Percentiles rank a stretch among this genome's conserved stretches.
phyloP scores from a whole-genome alignment of 1,140 invertebrate species.

The Hyphantria cunea region DNA sequence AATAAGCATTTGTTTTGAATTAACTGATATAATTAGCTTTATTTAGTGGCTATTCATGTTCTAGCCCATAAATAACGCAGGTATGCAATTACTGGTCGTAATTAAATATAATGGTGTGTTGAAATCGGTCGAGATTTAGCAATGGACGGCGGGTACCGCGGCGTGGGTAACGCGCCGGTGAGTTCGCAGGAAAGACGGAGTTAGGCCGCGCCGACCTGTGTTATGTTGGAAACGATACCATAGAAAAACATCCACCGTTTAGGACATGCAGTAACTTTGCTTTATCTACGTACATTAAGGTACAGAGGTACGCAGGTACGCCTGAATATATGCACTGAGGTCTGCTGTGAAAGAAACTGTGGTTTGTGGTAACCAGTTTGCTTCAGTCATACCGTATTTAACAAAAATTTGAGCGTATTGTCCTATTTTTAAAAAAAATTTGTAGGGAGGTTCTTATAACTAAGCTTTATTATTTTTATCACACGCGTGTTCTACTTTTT shows the following conservation, averaged over 20 bases:
- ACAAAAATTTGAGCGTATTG: too few relatives aligned
- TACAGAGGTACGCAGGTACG: too few relatives aligned
- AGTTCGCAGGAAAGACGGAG: background rate
- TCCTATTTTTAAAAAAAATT: too few relatives aligned
- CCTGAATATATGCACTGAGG: too few relatives aligned
- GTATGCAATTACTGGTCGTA: slow-evolving; percentile 13
- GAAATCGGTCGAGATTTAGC: background rate
- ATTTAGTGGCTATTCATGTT: slow-evolving; percentile 11
- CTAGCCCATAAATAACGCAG: slow-evolving; percentile 11
- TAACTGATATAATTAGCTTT: slow-evolving; percentile 14
- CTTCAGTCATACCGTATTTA: too few relatives aligned
- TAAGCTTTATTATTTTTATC: too few relatives aligned
- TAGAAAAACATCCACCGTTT: background rate
- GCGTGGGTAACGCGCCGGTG: background rate
- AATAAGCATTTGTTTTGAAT: slow-evolving; percentile 16
- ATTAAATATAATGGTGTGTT: slow-evolving; percentile 3
- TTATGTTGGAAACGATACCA: background rate
- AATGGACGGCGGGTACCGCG: background rate
- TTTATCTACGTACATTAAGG: background rate
- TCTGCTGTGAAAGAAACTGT: too few relatives aligned
- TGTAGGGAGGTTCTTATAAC: too few relatives aligned
- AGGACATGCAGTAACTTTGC: background rate
- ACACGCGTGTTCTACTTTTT: too few relatives aligned
- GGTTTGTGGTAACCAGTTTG: too few relatives aligned
- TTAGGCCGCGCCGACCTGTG: background rate